A percentile compares a stretch with the other conserved stretches of the same genome.
These are phyloP conservation scores for Troides aeacus DNA, from an alignment of 2,888 invertebrate genomes.

Conservation along the genomic window DNA sequence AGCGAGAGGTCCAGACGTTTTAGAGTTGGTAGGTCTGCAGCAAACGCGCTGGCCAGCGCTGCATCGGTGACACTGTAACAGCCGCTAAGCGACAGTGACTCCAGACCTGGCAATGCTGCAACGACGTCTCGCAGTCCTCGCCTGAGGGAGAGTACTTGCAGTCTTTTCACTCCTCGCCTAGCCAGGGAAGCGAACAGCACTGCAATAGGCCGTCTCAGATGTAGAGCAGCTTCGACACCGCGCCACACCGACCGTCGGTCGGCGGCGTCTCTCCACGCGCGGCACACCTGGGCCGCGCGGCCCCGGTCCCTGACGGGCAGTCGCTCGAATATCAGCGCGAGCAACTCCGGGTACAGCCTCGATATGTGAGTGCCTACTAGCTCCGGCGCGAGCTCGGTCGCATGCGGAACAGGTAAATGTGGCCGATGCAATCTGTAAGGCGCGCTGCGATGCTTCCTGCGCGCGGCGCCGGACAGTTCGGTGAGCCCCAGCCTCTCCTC, in stretches of 20 bases:
- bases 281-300: constrained; percentile 93
- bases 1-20: constrained; percentile 92
- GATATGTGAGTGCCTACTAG: constrained; percentile 87
- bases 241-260: constrained; percentile 96
- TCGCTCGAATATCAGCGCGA: constrained; percentile 94
- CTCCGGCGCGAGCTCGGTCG: constrained; percentile 71
- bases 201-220: constrained; percentile 90
- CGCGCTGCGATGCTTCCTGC: constrained; percentile 80
- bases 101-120: constrained; percentile 90
- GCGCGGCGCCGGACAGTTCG: constrained; percentile 70
- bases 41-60: constrained; percentile 90
- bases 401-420: constrained; percentile 75
- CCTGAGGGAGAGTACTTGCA: constrained; percentile 93
- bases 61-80: constrained; percentile 96
- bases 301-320: constrained; percentile 94
- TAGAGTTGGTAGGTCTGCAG: constrained; percentile 86
- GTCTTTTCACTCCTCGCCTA: constrained; percentile 90
- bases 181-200: constrained; percentile 92
- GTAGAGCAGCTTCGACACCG: constrained; percentile 94
- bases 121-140: constrained; percentile 92
- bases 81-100: constrained; percentile 93
- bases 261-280: constrained; percentile 94
- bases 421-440: constrained; percentile 85
- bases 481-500: constrained; percentile 72
- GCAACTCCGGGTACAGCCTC: constrained; percentile 93